phyloP scores from a whole-genome alignment of 2,797 vertebrate genomes.

The Microctenopoma steveboyesi region DNA sequence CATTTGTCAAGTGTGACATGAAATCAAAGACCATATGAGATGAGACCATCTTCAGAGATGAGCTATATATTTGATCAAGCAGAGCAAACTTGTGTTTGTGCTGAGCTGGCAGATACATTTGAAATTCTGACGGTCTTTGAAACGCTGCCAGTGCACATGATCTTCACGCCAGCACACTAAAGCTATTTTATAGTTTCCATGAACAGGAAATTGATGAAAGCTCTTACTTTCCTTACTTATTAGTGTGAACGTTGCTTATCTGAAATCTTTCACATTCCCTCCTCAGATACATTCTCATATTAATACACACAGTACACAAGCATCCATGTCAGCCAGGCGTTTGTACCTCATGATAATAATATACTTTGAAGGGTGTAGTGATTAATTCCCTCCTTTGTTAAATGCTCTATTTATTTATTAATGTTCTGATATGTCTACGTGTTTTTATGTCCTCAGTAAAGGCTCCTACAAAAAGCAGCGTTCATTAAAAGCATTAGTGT shows the following conservation, averaged over 20 bases:
- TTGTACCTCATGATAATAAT: not conserved
- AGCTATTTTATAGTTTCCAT: constrained; percentile 46
- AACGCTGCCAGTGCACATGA: constrained; percentile 67
- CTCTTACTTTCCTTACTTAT: constrained; percentile 34
- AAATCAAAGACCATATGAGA: constrained; percentile 74
- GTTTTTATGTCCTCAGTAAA: not conserved
- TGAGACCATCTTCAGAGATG: constrained; percentile 41
- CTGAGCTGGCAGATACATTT: constrained; percentile 60
- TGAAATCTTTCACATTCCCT: constrained; percentile 22
- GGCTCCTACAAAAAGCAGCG: not conserved
- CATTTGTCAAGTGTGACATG: constrained; percentile 62
- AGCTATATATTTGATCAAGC: constrained; percentile 70
- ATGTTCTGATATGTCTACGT: not conserved
- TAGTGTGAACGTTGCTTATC: constrained; percentile 34
- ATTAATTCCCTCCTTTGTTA: not conserved
- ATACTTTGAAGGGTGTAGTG: not conserved
- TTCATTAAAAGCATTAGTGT: not conserved
- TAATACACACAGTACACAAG: not conserved
- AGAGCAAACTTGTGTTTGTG: constrained; percentile 45
- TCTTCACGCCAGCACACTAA: constrained; percentile 44
- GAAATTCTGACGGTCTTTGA: constrained; percentile 68
- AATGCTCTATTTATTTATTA: not conserved
- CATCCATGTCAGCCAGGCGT: not conserved
- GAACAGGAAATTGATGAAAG: constrained; percentile 51
- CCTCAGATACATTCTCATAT: not conserved